These are phyloP conservation scores for Cabera pusaria DNA, from an alignment of 2,888 invertebrate species.

Conservation along the genomic window DNA sequence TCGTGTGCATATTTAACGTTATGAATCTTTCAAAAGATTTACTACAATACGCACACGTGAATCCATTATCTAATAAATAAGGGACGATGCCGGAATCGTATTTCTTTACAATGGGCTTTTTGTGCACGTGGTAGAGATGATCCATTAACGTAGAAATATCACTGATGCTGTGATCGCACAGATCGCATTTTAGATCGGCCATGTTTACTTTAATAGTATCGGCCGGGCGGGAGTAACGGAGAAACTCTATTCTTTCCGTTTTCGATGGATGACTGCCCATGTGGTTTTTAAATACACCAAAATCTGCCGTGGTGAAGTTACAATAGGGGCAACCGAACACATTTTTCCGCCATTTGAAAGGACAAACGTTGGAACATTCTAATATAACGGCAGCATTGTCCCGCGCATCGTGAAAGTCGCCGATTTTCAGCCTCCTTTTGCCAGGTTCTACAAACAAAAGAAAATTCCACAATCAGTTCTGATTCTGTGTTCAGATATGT, in stretches of 20 bases:
- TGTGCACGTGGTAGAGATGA: constrained; percentile 42
- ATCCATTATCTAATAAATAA: constrained; percentile 51
- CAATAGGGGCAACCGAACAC: constrained; percentile 63
- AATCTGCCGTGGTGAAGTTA: constrained; percentile 54
- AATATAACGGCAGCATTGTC: constrained; percentile 33
- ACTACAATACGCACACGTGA: constrained; percentile 54
- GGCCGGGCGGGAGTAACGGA: constrained; percentile 8
- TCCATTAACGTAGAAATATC: constrained; percentile 50
- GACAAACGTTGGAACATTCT: constrained; percentile 64
- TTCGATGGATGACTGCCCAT: constrained; percentile 41
- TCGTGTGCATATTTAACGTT: constrained; percentile 60
- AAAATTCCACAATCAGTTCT: constrained; percentile 14
- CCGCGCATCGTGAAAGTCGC: constrained; percentile 14
- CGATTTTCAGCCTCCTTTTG: constrained; percentile 17
- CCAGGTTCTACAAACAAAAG: constrained; percentile 21
- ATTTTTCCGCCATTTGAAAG: constrained; percentile 60
- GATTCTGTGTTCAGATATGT: constrained; percentile 29
- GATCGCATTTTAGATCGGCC: constrained; percentile 52
- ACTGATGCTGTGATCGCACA: constrained; percentile 46
- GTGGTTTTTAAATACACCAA: constrained; percentile 54
- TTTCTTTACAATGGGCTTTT: constrained; percentile 34
- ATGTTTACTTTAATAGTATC: constrained; percentile 62
- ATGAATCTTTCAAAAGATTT: constrained; percentile 58
- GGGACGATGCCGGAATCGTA: constrained; percentile 52
- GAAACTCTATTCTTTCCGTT: constrained; percentile 44